Conservation (phyloP, 2,797 vertebrate genomes). For the Uromys caudimaculatus region DNA sequence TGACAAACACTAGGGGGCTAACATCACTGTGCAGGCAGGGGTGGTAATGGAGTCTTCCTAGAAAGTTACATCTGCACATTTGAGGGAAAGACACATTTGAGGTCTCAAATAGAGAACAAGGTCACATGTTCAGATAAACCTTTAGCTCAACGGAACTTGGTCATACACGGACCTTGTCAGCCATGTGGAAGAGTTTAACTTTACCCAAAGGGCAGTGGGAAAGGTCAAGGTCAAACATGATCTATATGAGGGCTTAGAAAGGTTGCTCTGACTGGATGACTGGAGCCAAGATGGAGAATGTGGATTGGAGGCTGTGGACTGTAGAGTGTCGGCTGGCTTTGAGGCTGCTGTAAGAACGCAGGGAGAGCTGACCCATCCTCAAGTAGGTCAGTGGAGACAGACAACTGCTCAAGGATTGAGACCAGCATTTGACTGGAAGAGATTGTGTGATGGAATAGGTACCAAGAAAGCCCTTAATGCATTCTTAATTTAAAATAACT, state of each 20-base stretch:
- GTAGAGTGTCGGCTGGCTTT: background rate
- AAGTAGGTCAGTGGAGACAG: background rate
- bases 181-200: background rate
- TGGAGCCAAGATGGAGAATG: background rate
- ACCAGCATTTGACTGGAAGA: background rate
- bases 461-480: background rate
- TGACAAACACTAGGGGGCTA: background rate
- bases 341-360: background rate
- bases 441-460: background rate
- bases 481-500: slow-evolving; percentile 2
- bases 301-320: background rate
- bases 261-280: background rate
- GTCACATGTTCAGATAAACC: background rate
- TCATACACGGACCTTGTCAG: background rate
- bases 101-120: background rate
- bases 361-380: background rate
- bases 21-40: background rate
- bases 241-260: background rate
- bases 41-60: background rate
- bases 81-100: background rate
- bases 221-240: background rate
- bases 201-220: background rate
- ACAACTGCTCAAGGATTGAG: background rate
- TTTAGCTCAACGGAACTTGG: background rate
- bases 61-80: background rate